A percentile compares a stretch with the other conserved stretches of the same genome.
These are phyloP conservation scores for Formica exsecta DNA, from an alignment of 1,140 invertebrate species.

Conservation along the genomic window DNA sequence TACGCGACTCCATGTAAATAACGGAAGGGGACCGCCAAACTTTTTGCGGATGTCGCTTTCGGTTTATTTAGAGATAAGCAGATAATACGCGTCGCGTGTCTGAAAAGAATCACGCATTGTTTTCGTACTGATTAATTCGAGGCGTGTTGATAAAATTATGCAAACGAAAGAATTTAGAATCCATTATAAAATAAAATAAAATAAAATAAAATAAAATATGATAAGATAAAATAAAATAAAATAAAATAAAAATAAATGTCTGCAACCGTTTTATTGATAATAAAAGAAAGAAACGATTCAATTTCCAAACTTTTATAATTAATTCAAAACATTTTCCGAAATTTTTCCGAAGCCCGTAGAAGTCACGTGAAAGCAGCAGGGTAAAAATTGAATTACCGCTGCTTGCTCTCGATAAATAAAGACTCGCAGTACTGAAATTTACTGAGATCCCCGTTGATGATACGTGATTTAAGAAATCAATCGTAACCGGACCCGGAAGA, in stretches of 20 bases:
- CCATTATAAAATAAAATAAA: too few relatives aligned
- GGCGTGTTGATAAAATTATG: neutral
- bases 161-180: neutral
- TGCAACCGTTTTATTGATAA: neutral
- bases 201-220: too few relatives aligned
- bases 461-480: constrained; percentile 11
- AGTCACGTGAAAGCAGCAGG: neutral
- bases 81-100: neutral
- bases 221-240: too few relatives aligned
- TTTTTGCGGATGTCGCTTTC: constrained; percentile 16
- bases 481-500: constrained; percentile 52
- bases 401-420: neutral
- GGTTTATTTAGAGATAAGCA: constrained; percentile 18
- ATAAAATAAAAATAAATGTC: neutral
- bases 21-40: neutral
- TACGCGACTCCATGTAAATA: neutral
- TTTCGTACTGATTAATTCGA: neutral
- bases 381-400: neutral
- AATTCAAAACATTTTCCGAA: neutral
- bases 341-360: neutral
- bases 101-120: neutral
- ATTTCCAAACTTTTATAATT: neutral
- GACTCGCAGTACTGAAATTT: neutral
- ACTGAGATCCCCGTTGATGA: neutral
- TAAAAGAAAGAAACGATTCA: neutral